Evolutionary conservation across 2,888 invertebrate genomes (phyloP), one percentile per base, ranked within the genome.

Genomic region (Drosophila subquinaria): DNA sequence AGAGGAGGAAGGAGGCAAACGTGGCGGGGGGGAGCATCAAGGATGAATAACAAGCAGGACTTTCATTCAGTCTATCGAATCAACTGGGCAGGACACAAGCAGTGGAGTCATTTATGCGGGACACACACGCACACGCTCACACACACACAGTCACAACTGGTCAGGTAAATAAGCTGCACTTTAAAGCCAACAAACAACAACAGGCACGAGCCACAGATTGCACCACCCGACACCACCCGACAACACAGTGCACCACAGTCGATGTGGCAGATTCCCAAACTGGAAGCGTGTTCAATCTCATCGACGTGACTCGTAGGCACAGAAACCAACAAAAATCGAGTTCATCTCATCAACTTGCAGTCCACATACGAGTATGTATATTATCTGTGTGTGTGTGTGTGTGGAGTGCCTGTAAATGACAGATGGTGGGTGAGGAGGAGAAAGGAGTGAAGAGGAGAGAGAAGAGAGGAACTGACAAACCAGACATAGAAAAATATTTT

Each of bases 401-500:
- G 40, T 60, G 27, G 48, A 63, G 53, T 66, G 76, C 69, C 76
- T 80, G 80, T 75, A 85, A 82, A 82, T 85, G 79, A 64, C 85
- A 77, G 64, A 71, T 60, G 27, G 4, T 9, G 23, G n/a, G 15
- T 1, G 11, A 4, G 30, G n/a, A 17, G 8, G 11, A n/a, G 13
- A 4, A 11, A 73, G 64, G 78, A 65, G 4, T 17, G 17, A 17
- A 17, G 4, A 23, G 23, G 23, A 23, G 23, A 23, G 23, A 23
- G 23, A 27, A 4, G 27, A 0, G 27, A 27, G 5, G 27, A 27
- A 27, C 27, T 27, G 27, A 27, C 27, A 27, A 27, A 6, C 27
- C 27, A 62, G 65, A 81, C 68, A 80, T 82, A 76, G 67, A 70
- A 82, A 86, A 83, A 79, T 83, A 86, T 83, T 83, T 86, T 86